These are phyloP conservation scores for Ecdyonurus torrentis DNA, from an alignment of 2,888 invertebrate species.

Conservation along the genomic window DNA sequence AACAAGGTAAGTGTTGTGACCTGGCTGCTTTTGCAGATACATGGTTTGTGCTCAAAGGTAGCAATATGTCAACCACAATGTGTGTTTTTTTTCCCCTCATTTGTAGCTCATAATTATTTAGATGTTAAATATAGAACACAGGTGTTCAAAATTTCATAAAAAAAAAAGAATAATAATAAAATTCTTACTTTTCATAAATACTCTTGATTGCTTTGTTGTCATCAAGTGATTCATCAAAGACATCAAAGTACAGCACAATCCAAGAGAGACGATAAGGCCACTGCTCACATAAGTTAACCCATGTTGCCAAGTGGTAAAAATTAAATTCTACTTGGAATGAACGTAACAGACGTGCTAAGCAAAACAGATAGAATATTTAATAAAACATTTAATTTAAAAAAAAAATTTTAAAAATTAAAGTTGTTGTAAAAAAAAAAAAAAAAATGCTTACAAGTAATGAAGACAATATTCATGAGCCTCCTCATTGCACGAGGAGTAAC, in stretches of 20 bases:
- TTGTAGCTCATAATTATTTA: not conserved
- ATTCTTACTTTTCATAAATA: conserved; percentile 78
- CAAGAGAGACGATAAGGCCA: conserved; percentile 97
- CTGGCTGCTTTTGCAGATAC: no score
- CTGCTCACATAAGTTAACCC: conserved; percentile 97
- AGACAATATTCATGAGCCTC: conserved; percentile 90
- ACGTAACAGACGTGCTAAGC: conserved; percentile 76
- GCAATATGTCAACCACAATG: no score
- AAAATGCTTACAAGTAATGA: conserved; percentile 64
- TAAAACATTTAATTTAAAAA: conserved; percentile 1
- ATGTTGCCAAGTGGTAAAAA: conserved; percentile 94
- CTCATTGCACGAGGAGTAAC: conserved; percentile 96
- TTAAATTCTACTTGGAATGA: conserved; percentile 98
- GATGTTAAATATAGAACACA: no score
- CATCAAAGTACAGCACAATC: conserved; percentile 89
- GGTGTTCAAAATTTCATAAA: no score
- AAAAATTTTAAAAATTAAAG: not conserved
- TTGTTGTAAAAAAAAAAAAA: not conserved
- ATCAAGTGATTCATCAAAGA: conserved; percentile 71
- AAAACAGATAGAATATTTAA: conserved; percentile 1
- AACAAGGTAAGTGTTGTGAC: no score
- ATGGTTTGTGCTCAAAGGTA: no score
- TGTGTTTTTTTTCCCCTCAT: not conserved
- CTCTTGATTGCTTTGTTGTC: conserved; percentile 72
- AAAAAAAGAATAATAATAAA: not conserved